phyloP scores from a whole-genome alignment of 2,888 invertebrate species.

The Alviniconcha strummeri region DNA sequence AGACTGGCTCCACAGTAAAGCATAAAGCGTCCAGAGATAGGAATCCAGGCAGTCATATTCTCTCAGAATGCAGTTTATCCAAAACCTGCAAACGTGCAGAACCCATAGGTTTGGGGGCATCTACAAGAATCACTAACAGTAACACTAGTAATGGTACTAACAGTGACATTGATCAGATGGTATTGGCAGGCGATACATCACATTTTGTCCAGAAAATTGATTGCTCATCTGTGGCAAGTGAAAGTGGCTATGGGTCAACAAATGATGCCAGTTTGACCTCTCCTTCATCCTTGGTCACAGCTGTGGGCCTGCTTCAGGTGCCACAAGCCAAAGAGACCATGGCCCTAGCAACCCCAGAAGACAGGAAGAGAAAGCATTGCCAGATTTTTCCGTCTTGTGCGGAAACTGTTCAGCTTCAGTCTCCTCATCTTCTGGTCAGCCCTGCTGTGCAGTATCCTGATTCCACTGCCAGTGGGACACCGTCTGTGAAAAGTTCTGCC shows the following conservation, averaged over 20 bases:
- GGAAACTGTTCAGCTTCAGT: not conserved
- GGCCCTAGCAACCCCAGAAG: not conserved
- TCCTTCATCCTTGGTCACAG: not conserved
- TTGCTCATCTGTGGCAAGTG: not conserved
- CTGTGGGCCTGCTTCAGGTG: no score
- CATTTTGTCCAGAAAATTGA: no score
- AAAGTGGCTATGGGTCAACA: not conserved
- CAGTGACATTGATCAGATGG: not conserved
- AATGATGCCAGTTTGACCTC: not conserved
- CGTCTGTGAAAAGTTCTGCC: no score
- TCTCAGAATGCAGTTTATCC: not conserved
- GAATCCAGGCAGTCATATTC: not conserved
- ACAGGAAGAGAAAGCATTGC: not conserved
- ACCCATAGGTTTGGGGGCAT: no score
- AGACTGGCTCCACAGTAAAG: no score
- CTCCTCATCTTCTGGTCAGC: not conserved
- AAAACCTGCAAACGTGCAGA: not conserved
- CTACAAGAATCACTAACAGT: no score
- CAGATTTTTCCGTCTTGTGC: not conserved
- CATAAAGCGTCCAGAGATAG: no score
- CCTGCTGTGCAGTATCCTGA: not conserved
- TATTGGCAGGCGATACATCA: no score
- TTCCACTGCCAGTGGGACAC: no score
- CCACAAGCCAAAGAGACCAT: not conserved
- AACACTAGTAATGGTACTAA: no score